phyloP scores from a whole-genome alignment of 2,797 vertebrate genomes.

The Channallabes apus region DNA sequence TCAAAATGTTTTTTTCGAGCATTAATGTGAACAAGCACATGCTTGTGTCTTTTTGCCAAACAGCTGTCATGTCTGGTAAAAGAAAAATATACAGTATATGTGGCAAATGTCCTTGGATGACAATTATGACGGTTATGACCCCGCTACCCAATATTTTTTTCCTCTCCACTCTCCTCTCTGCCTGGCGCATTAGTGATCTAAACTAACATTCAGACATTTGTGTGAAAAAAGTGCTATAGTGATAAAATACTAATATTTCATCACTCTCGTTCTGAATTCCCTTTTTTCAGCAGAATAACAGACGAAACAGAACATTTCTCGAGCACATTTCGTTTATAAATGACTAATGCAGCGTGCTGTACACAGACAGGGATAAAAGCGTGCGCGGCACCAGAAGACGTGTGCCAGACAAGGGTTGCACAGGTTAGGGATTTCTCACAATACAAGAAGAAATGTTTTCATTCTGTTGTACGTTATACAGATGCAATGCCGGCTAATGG shows the following conservation, averaged over 20 bases:
- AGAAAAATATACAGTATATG: too few species aligned
- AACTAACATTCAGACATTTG: too few species aligned
- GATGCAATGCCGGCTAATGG: slow-evolving; percentile 1
- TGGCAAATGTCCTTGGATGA: too few species aligned
- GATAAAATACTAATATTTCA: not conserved
- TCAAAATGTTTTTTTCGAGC: too few species aligned
- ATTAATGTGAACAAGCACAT: too few species aligned
- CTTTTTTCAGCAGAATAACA: not conserved
- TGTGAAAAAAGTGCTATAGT: not conserved
- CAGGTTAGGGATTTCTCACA: not conserved
- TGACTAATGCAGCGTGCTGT: not conserved
- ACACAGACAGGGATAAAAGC: not conserved
- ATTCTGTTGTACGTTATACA: not conserved
- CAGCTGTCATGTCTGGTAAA: too few species aligned
- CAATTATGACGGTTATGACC: too few species aligned
- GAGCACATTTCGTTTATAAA: not conserved
- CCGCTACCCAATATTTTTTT: not conserved
- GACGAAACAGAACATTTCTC: not conserved
- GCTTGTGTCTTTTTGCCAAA: too few species aligned
- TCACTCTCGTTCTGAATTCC: not conserved
- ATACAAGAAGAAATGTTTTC: not conserved
- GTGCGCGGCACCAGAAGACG: not conserved
- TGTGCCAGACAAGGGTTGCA: not conserved
- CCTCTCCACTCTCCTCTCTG: too few species aligned
- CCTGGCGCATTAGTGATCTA: not conserved